Conservation (phyloP, 37 sponge, comb jelly and placozoan species). For the Hexactinellida sp. region DNA sequence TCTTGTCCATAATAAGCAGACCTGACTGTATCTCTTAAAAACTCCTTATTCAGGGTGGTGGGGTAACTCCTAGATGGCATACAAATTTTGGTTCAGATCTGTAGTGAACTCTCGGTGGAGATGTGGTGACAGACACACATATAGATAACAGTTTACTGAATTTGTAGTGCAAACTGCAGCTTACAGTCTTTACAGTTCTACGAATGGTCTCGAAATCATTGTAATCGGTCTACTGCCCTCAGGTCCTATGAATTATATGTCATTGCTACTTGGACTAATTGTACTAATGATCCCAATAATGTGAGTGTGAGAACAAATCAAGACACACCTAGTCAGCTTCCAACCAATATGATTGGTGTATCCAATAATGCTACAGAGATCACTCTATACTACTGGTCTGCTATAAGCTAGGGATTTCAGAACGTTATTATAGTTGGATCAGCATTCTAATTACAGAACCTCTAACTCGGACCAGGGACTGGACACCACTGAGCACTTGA, state of each 20-base stretch:
- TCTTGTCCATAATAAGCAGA: too few species aligned
- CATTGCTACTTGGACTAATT: background rate
- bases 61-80: too few species aligned
- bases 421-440: background rate
- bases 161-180: too few species aligned
- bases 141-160: too few species aligned
- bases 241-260: background rate
- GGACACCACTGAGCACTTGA: background rate
- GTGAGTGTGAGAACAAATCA: background rate
- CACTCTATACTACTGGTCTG: background rate
- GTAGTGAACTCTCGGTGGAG: too few species aligned
- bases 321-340: background rate
- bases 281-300: background rate
- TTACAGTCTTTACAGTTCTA: too few species aligned
- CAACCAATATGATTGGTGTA: background rate
- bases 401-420: background rate
- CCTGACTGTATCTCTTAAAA: too few species aligned
- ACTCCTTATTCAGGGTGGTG: too few species aligned
- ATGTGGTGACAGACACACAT: too few species aligned
- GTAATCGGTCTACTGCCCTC: background rate
- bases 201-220: too few species aligned
- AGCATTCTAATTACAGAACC: background rate
- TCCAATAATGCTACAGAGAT: background rate
- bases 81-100: too few species aligned
- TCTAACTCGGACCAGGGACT: too few species aligned